Evolutionary conservation across 2,797 vertebrate genomes (phyloP).

Genomic region (Chromis chromis): DNA sequence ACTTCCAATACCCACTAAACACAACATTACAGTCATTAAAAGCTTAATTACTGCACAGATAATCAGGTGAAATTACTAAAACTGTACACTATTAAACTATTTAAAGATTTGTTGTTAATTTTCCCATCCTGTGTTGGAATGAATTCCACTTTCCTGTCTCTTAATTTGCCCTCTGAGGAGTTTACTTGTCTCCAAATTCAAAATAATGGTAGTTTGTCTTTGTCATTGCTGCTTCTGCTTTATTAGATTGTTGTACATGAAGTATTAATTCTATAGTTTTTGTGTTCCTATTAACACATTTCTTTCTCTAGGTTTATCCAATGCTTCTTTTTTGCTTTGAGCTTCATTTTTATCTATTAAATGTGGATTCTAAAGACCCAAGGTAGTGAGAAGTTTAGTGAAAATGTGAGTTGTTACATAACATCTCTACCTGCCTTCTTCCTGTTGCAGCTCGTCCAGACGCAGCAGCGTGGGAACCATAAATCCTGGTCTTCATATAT

Average conservation of each 20-base stretch:
- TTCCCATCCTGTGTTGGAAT: neutral
- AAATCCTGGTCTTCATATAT: conserved; percentile 23
- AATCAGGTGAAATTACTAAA: neutral
- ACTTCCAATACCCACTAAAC: no score
- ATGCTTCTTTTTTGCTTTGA: no score
- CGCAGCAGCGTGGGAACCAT: neutral
- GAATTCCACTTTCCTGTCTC: neutral
- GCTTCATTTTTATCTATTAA: no score
- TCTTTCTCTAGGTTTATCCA: no score
- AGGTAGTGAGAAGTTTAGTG: neutral
- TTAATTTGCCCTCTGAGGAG: neutral
- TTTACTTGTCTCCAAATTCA: neutral
- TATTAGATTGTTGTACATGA: no score
- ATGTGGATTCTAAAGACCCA: neutral
- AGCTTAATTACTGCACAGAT: neutral
- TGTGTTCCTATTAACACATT: no score
- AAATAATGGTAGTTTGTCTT: no score
- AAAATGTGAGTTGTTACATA: neutral
- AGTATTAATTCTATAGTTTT: no score
- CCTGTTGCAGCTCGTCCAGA: no score
- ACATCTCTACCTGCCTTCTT: neutral
- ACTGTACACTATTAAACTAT: neutral
- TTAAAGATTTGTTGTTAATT: neutral
- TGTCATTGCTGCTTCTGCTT: no score
- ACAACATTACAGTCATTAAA: neutral